Conservation (phyloP, 2,797 vertebrate genomes). For the Philypnodon macrostomus region DNA sequence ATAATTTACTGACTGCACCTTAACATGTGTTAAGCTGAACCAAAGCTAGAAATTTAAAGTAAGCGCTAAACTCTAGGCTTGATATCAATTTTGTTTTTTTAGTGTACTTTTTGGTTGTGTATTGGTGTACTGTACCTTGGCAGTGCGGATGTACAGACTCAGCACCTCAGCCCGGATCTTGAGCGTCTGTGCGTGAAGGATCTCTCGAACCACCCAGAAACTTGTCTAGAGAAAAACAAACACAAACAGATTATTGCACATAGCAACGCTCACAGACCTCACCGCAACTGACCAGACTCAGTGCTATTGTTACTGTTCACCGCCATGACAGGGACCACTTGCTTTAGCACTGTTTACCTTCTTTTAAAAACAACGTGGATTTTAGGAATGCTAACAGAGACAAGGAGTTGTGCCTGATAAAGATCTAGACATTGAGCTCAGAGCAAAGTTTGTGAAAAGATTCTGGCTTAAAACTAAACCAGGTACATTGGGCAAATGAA, state of each 20-base stretch:
- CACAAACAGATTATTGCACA: slow-evolving; percentile 28
- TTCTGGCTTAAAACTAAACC: slow-evolving; percentile 13
- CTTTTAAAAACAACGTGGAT: slow-evolving; percentile 16
- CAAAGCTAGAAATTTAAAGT: too few relatives aligned
- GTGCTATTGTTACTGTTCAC: neutral
- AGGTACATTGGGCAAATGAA: slow-evolving; percentile 5
- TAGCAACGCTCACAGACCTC: neutral
- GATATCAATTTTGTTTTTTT: too few relatives aligned
- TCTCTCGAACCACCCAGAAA: slow-evolving; percentile 99
- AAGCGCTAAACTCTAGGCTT: too few relatives aligned
- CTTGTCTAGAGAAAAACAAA: slow-evolving; percentile 81
- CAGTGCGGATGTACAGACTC: slow-evolving; percentile 98
- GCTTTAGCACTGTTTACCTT: slow-evolving; percentile 2
- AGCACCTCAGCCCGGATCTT: slow-evolving; percentile 98
- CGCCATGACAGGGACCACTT: slow-evolving; percentile 6
- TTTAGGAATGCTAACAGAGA: slow-evolving; percentile 21
- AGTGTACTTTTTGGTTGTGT: too few relatives aligned
- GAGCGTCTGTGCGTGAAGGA: slow-evolving; percentile 95
- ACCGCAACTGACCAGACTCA: slow-evolving; percentile 5
- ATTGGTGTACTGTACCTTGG: slow-evolving; percentile 97
- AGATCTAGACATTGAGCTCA: slow-evolving; percentile 14
- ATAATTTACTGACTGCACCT: too few relatives aligned
- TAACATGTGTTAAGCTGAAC: too few relatives aligned
- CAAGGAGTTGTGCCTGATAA: slow-evolving; percentile 20
- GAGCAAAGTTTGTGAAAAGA: slow-evolving; percentile 25